Conservation (phyloP, 2,113 vertebrate genomes). For the Neopipo cinnamomea region DNA sequence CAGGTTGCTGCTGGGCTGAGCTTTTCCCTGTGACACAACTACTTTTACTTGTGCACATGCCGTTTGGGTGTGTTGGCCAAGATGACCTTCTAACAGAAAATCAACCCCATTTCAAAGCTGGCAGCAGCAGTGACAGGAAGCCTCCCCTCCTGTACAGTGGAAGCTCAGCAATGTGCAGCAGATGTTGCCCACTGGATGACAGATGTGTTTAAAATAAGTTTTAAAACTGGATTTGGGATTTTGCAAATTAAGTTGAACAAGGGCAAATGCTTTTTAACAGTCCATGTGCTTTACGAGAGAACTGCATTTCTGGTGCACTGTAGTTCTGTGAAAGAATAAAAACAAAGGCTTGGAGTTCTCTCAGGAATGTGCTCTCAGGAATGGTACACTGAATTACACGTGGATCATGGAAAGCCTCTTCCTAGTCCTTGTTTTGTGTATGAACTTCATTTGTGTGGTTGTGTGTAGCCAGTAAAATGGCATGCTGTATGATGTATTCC, state of each 20-base stretch:
- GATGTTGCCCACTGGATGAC: background rate
- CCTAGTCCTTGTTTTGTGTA: background rate
- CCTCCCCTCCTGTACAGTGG: background rate
- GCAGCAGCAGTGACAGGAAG: background rate
- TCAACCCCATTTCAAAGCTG: background rate
- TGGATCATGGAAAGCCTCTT: background rate
- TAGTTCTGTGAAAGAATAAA: background rate
- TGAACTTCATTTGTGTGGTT: background rate
- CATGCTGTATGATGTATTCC: background rate
- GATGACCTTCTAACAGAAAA: background rate
- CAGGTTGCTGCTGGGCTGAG: background rate
- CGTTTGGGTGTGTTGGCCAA: background rate
- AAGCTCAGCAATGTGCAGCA: background rate
- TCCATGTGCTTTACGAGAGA: background rate
- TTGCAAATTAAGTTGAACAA: background rate
- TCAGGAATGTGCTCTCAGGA: background rate
- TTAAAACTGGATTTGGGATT: slow-evolving; percentile 28
- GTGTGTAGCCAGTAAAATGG: background rate
- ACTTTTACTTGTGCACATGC: background rate
- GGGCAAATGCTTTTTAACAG: background rate
- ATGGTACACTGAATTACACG: background rate
- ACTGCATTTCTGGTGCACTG: background rate
- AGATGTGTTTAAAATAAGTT: background rate
- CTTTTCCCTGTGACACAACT: background rate
- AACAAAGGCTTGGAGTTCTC: background rate